A percentile compares a stretch with the other conserved stretches of the same genome.
Conservation (phyloP, 2,888 invertebrate species). For the Crematogaster levior region DNA sequence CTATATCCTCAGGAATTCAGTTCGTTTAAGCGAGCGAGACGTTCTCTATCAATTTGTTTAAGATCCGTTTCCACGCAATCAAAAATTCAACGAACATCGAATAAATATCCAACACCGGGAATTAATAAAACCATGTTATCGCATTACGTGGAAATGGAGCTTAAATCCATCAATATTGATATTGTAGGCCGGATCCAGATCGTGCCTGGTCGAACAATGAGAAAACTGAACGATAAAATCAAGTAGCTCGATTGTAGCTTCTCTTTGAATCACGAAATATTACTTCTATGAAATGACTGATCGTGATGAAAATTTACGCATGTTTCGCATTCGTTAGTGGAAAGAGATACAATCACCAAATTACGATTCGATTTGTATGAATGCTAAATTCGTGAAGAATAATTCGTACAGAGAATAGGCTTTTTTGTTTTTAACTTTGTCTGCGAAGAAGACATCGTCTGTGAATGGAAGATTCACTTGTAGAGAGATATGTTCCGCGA, state of each 20-base stretch:
- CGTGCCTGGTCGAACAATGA: conserved; percentile 34
- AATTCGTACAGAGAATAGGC: neutral
- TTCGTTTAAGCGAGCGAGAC: conserved; percentile 45
- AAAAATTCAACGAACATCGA: conserved; percentile 36
- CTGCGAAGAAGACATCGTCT: neutral
- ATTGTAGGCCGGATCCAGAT: conserved; percentile 59
- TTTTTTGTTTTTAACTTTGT: neutral
- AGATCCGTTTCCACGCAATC: neutral
- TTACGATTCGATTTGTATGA: neutral
- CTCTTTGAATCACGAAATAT: neutral
- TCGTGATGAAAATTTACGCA: neutral
- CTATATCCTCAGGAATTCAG: neutral
- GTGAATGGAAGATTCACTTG: neutral
- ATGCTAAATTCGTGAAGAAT: neutral
- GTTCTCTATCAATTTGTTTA: conserved; percentile 23
- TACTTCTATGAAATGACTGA: neutral
- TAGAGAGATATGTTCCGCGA: neutral
- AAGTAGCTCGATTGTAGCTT: neutral
- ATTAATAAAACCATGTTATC: conserved; percentile 18
- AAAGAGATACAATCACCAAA: neutral
- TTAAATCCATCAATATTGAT: conserved; percentile 24
- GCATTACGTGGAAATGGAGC: conserved; percentile 14
- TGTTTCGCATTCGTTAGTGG: neutral
- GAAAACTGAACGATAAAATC: conserved; percentile 14
- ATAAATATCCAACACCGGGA: conserved; percentile 12